These are phyloP conservation scores for Pseudochromis fuscus DNA, from an alignment of 2,797 vertebrate genomes.

Conservation along the genomic window DNA sequence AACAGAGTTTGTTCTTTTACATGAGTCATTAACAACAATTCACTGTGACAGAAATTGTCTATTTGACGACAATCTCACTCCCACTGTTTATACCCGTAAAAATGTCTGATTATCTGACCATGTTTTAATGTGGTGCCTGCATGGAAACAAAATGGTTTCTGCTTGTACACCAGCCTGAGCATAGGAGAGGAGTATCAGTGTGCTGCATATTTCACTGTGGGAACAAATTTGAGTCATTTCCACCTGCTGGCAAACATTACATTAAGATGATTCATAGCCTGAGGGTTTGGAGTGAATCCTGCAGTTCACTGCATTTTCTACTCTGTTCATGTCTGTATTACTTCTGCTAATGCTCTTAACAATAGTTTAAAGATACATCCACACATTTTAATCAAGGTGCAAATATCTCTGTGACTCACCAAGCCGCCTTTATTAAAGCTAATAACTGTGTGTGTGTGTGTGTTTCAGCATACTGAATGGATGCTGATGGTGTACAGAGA, in stretches of 20 bases:
- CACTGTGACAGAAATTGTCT: constrained; percentile 15
- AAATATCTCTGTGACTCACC: constrained; percentile 52
- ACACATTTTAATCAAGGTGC: constrained; percentile 56
- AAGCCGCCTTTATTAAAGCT: constrained; percentile 38
- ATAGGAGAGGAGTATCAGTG: constrained; percentile 56
- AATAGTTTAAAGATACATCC: constrained; percentile 49
- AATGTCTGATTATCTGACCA: constrained; percentile 57
- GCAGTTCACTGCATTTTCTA: constrained; percentile 61
- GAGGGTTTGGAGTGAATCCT: constrained; percentile 71
- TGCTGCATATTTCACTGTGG: constrained; percentile 72
- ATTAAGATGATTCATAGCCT: constrained; percentile 78
- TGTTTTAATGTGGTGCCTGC: constrained; percentile 61
- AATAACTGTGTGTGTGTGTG: constrained; percentile 15
- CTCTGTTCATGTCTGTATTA: constrained; percentile 54
- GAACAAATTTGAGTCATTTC: constrained; percentile 79
- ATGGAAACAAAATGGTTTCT: constrained; percentile 67
- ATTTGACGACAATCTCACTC: constrained; percentile 20
- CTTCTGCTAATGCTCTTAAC: constrained; percentile 47
- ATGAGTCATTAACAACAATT: constrained; percentile 36
- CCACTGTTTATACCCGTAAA: constrained; percentile 42
- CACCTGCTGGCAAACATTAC: constrained; percentile 79
- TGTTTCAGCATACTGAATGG: constrained; percentile 23
- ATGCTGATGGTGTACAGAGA: constrained; percentile 32
- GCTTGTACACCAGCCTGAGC: constrained; percentile 64
- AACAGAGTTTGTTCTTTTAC: not conserved